Evolutionary conservation across 2,797 vertebrate genomes (phyloP).

Genomic region (Hydrophis major): DNA sequence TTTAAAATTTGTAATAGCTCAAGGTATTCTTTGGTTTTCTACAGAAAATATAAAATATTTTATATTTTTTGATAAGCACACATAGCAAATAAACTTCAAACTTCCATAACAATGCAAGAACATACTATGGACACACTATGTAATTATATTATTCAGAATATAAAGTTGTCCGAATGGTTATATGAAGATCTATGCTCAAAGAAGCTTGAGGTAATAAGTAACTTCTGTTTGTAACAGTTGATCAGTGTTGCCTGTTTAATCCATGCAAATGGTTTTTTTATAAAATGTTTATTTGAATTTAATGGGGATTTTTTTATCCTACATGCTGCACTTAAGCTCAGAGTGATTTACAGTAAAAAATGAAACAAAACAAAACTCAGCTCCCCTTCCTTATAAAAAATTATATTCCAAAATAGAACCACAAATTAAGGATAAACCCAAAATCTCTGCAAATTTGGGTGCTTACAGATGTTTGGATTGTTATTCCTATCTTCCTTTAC

Average conservation of each 20-base stretch:
- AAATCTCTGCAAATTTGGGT: neutral
- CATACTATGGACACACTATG: neutral
- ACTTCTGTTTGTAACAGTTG: too few species aligned
- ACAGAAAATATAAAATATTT: neutral
- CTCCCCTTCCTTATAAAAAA: neutral
- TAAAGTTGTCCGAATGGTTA: neutral
- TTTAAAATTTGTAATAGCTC: neutral
- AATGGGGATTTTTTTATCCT: neutral
- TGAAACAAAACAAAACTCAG: neutral
- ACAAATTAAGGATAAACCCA: neutral
- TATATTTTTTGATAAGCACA: neutral
- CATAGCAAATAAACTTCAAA: neutral
- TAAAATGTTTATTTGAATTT: neutral
- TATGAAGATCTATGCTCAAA: neutral
- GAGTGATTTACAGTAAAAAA: neutral
- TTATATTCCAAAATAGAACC: neutral
- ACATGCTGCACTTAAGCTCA: neutral
- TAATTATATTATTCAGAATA: neutral
- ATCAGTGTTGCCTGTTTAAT: neutral
- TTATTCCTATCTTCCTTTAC: neutral
- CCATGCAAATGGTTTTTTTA: neutral
- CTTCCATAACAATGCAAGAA: neutral
- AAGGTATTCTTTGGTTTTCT: neutral
- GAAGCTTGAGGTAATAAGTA: neutral
- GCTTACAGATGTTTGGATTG: neutral